A percentile compares a stretch with the other conserved stretches of the same genome.
Conservation (phyloP, 2,888 invertebrate species). For the Mythimna loreyi region DNA sequence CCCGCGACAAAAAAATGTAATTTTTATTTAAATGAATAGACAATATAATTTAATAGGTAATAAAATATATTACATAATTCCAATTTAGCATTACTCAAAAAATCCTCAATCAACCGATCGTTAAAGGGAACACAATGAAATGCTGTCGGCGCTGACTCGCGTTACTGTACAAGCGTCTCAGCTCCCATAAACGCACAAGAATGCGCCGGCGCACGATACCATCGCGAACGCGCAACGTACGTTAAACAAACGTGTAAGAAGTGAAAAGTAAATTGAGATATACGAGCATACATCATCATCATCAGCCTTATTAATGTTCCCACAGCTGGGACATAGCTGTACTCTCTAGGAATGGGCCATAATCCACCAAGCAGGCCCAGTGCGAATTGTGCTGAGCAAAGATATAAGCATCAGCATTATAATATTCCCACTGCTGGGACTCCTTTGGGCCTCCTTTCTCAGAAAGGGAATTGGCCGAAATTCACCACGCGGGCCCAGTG, state of each 20-base stretch:
- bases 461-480: no score
- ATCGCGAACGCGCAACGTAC: slow-evolving; percentile 40
- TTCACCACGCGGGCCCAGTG: no score
- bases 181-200: slow-evolving; percentile 56
- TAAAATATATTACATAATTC: background rate
- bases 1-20: no score
- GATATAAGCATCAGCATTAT: no score
- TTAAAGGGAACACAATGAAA: slow-evolving; percentile 47
- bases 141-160: slow-evolving; percentile 40
- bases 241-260: slow-evolving; percentile 16
- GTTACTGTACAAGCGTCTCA: background rate
- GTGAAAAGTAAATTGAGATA: slow-evolving; percentile 2
- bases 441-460: no score
- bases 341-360: no score
- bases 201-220: slow-evolving; percentile 46
- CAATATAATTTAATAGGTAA: background rate
- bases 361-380: no score
- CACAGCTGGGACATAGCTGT: no score
- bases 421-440: no score
- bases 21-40: no score
- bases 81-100: slow-evolving; percentile 1
- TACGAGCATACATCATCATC: background rate
- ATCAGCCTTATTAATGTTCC: no score
- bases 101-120: slow-evolving; percentile 13
- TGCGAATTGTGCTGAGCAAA: no score